Evolutionary conservation across 2,113 vertebrate species (phyloP).

Genomic region (Panthera uncia): DNA sequence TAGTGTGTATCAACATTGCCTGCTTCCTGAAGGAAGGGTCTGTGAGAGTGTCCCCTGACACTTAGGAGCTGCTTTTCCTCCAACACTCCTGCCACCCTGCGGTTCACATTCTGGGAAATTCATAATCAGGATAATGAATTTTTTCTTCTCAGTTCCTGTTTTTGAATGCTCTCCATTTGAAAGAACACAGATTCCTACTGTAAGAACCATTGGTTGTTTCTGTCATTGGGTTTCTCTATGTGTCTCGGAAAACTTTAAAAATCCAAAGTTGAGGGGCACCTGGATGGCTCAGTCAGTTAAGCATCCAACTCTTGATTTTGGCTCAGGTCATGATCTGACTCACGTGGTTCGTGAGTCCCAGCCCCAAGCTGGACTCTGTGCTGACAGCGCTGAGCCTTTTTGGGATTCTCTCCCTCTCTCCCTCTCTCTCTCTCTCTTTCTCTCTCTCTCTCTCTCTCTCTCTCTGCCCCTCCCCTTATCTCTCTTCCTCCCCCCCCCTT

Average conservation of each 20-base stretch:
- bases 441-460: too few species aligned
- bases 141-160: neutral
- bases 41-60: neutral
- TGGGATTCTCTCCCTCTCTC: too few species aligned
- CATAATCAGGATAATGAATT: neutral
- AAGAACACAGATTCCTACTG: neutral
- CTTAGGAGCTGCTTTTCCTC: neutral
- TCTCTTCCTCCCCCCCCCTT: too few species aligned
- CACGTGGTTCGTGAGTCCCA: too few species aligned
- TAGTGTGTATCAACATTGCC: neutral
- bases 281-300: too few species aligned
- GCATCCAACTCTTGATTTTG: too few species aligned
- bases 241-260: slow-evolving; percentile 30
- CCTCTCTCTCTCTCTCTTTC: too few species aligned
- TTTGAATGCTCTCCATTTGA: neutral
- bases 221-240: neutral
- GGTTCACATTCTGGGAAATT: neutral
- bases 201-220: neutral
- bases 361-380: too few species aligned
- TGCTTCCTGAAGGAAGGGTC: neutral
- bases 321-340: too few species aligned
- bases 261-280: neutral
- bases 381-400: too few species aligned
- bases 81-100: neutral
- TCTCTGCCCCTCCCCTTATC: too few species aligned